These are phyloP conservation scores for Drosophila meridiana DNA, from an alignment of 2,888 invertebrate genomes.

Conservation along the genomic window DNA sequence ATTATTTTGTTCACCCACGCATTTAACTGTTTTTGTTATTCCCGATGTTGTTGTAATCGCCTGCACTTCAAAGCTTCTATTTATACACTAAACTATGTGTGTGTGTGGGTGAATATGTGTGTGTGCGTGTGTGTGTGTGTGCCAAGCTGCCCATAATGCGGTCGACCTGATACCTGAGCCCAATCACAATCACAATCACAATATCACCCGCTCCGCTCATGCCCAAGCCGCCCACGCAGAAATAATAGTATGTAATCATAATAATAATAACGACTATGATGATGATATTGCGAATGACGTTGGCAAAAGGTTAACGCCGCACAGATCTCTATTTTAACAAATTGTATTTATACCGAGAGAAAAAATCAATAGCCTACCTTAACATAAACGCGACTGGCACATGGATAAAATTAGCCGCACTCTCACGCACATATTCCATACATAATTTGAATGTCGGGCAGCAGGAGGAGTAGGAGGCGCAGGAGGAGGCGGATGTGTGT, in stretches of 20 bases:
- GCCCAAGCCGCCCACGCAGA: conserved; percentile 51
- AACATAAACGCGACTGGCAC: conserved; percentile 48
- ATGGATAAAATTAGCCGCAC: conserved; percentile 63
- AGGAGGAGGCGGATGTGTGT: conserved; percentile 27
- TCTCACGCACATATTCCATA: conserved; percentile 9
- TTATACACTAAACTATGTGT: conserved; percentile 41
- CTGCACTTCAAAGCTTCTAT: conserved; percentile 73
- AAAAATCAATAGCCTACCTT: conserved; percentile 67
- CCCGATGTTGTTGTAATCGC: conserved; percentile 43
- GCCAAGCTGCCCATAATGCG: conserved; percentile 43
- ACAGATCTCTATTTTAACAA: conserved; percentile 46
- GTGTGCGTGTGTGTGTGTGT: conserved; percentile 14
- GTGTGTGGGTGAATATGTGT: not conserved
- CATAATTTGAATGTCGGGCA: not conserved
- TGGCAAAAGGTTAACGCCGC: conserved; percentile 23
- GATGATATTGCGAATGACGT: conserved; percentile 41
- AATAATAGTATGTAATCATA: conserved; percentile 63
- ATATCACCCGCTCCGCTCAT: conserved; percentile 41
- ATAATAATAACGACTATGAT: conserved; percentile 35
- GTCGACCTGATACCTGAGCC: conserved; percentile 56
- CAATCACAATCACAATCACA: conserved; percentile 52
- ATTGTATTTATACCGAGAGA: conserved; percentile 20
- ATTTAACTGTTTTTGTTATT: conserved; percentile 40
- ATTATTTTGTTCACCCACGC: conserved; percentile 63
- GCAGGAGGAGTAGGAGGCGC: not conserved